Conservation (phyloP, 2,888 invertebrate species). For the Epistrophe grossulariae region DNA sequence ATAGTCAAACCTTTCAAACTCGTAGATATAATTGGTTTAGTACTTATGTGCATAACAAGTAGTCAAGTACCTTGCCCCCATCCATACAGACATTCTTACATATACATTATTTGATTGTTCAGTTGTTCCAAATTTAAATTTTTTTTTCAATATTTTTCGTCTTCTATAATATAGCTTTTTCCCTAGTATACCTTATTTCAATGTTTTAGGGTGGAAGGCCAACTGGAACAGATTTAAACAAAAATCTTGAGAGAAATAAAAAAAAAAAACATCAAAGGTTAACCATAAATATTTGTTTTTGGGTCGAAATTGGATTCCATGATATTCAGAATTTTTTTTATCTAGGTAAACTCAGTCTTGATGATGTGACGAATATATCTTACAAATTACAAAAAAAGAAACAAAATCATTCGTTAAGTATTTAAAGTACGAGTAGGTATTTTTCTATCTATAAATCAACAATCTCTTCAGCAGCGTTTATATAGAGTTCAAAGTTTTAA, state of each 20-base stretch:
- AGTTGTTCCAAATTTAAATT: not conserved
- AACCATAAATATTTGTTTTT: not conserved
- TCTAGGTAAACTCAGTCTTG: not conserved
- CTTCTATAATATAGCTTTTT: not conserved
- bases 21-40: not conserved
- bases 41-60: conserved; percentile 12
- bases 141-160: not conserved
- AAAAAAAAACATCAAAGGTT: not conserved
- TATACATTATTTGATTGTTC: not conserved
- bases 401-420: not conserved
- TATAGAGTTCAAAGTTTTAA: not conserved
- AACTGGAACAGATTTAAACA: not conserved
- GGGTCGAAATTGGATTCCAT: not conserved
- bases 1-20: not conserved
- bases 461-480: too few species aligned
- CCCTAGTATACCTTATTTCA: not conserved
- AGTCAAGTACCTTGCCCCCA: not conserved
- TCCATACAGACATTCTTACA: too few species aligned
- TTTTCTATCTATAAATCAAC: not conserved
- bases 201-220: conserved; percentile 7
- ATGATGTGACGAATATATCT: not conserved
- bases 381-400: not conserved
- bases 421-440: not conserved
- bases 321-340: not conserved
- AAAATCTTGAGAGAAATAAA: not conserved